Evolutionary conservation across 2,113 vertebrate genomes (phyloP).

Genomic region (Telmatochromis brachygnathus): DNA sequence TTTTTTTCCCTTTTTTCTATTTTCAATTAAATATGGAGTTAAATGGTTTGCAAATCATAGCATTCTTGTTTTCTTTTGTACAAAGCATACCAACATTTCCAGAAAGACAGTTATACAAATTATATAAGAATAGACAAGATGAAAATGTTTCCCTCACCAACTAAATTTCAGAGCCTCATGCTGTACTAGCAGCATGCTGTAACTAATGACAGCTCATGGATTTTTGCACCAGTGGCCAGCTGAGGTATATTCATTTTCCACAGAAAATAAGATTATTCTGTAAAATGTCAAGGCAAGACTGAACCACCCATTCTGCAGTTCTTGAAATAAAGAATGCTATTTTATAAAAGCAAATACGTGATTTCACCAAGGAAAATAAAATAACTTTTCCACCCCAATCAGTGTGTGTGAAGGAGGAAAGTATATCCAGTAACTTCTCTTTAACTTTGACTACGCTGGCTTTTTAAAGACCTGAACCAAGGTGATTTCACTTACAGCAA

Average conservation of each 20-base stretch:
- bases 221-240: neutral
- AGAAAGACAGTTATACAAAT: neutral
- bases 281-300: neutral
- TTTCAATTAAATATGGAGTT: neutral
- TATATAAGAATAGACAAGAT: neutral
- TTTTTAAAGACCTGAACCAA: neutral
- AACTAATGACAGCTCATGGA: neutral
- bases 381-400: neutral
- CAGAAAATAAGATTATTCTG: neutral
- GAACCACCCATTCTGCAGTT: neutral
- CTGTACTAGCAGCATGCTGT: neutral
- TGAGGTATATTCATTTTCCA: neutral
- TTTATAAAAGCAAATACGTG: neutral
- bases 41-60: neutral
- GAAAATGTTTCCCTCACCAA: neutral
- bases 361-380: neutral
- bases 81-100: no score
- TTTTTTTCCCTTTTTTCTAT: accelerated
- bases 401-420: neutral
- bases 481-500: neutral
- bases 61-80: neutral
- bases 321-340: neutral
- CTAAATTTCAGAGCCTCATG: neutral
- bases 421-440: neutral
- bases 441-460: neutral